Percentiles rank a stretch among this genome's conserved stretches.
Evolutionary conservation across 2,888 invertebrate species (phyloP).

Genomic region (Tetramorium bicarinatum): DNA sequence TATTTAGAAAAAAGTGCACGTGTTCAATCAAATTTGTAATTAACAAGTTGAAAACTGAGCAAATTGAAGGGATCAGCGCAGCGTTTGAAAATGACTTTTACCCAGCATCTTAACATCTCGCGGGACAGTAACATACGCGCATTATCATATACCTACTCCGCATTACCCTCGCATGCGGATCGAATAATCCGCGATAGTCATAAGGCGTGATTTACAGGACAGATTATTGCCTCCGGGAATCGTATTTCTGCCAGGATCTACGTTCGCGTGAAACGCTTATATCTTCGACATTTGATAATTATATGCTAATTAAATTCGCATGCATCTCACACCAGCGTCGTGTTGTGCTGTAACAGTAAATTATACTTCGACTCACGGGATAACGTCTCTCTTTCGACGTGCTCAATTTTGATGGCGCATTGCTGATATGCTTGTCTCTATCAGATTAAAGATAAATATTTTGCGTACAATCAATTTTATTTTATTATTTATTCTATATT

Average conservation of each 20-base stretch:
- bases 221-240: conserved; percentile 69
- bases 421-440: neutral
- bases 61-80: conserved; percentile 6
- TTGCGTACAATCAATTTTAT: neutral
- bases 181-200: conserved; percentile 58
- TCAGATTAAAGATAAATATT: neutral
- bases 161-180: conserved; percentile 64
- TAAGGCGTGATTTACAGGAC: conserved; percentile 64
- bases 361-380: conserved; percentile 50
- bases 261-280: conserved; percentile 56
- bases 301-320: conserved; percentile 73
- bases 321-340: conserved; percentile 47
- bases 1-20: neutral
- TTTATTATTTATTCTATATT: conserved; percentile 10
- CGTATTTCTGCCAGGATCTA: conserved; percentile 64
- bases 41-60: neutral
- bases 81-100: neutral
- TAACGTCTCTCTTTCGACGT: conserved; percentile 38
- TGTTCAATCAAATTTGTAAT: neutral
- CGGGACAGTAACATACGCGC: neutral
- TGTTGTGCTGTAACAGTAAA: conserved; percentile 57
- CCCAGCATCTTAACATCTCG: neutral
- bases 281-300: conserved; percentile 74
- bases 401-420: conserved; percentile 19
- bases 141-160: conserved; percentile 30